These are phyloP conservation scores for Neotoxoptera formosana DNA, from an alignment of 1,140 invertebrate genomes.

Conservation along the genomic window DNA sequence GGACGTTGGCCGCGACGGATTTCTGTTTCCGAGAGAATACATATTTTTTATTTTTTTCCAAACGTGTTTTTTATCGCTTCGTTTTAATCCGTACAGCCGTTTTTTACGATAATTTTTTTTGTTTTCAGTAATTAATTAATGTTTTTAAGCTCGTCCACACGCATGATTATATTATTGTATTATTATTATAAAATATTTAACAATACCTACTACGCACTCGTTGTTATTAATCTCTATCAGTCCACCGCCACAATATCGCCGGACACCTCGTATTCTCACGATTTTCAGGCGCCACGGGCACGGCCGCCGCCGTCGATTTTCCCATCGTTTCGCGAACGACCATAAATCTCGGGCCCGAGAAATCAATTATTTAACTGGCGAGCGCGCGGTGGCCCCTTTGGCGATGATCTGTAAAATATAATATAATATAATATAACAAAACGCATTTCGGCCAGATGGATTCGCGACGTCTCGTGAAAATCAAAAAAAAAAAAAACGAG, in stretches of 20 bases:
- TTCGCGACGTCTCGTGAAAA: neutral
- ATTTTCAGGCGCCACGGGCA: conserved; percentile 22
- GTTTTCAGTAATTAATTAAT: neutral
- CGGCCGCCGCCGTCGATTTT: neutral
- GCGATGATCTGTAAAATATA: neutral
- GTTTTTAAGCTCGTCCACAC: neutral
- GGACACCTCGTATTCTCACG: conserved; percentile 24
- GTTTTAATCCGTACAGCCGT: neutral
- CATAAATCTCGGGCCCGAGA: conserved; percentile 13
- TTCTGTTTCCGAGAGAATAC: neutral
- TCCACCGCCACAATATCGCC: neutral
- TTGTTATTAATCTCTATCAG: conserved; percentile 13
- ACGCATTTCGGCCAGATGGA: neutral
- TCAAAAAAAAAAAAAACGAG: neutral
- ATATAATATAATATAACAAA: neutral
- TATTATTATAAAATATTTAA: neutral
- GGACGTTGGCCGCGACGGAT: neutral
- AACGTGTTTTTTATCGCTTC: neutral
- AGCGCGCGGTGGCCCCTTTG: neutral
- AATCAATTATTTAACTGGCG: conserved; percentile 34
- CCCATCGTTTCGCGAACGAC: conserved; percentile 17
- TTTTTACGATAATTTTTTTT: neutral
- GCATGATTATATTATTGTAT: neutral
- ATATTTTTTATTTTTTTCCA: neutral
- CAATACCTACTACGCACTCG: neutral